Evolutionary conservation across 2,113 vertebrate species (phyloP).

Genomic region (Cairina moschata): DNA sequence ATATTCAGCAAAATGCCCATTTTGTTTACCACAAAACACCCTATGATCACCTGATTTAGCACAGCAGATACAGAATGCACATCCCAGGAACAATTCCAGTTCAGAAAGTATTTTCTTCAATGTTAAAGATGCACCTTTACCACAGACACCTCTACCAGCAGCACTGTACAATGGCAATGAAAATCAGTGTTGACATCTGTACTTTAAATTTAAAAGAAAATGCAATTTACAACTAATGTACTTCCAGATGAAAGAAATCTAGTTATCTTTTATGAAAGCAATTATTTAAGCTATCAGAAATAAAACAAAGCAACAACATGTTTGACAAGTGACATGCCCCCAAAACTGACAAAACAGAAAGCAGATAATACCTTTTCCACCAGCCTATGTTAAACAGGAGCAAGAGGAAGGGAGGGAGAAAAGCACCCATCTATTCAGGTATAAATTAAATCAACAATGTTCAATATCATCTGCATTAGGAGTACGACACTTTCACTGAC

Average conservation of each 20-base stretch:
- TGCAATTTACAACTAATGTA: constrained; percentile 26
- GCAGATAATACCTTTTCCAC: background rate
- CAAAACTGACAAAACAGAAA: background rate
- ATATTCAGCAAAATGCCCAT: background rate
- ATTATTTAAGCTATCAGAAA: constrained; percentile 61
- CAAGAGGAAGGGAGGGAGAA: background rate
- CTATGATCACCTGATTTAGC: background rate
- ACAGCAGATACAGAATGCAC: fast-evolving
- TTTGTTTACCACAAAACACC: background rate
- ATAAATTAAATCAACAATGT: background rate
- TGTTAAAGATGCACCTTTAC: background rate
- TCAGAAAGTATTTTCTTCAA: background rate
- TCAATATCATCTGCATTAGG: background rate
- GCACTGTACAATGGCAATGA: background rate
- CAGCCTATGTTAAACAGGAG: background rate
- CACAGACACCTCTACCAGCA: background rate
- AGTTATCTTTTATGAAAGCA: constrained; percentile 57
- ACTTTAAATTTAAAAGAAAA: constrained; percentile 43
- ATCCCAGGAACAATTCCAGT: background rate
- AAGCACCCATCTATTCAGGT: background rate
- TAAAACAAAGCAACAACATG: constrained; percentile 23
- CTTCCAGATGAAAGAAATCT: constrained; percentile 50
- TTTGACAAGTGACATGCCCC: constrained; percentile 31
- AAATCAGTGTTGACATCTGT: constrained; percentile 36
- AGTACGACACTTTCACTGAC: background rate